Conservation (phyloP, 1,140 invertebrate species). For the Frieseomelitta varia region DNA sequence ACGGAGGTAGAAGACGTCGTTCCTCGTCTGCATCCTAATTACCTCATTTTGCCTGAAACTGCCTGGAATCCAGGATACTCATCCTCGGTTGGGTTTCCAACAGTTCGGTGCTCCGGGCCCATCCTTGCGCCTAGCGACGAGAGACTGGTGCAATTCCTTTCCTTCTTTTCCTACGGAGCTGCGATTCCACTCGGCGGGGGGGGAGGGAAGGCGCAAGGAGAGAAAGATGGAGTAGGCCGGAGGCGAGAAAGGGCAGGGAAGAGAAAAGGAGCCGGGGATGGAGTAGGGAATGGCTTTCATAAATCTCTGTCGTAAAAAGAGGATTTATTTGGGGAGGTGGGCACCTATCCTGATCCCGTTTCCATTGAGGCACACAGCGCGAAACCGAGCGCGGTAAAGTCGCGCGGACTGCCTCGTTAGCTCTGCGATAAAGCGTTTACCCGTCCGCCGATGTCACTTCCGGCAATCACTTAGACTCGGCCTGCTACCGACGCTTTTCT, state of each 20-base stretch:
- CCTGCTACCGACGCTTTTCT: slow-evolving; percentile 24
- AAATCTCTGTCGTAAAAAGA: slow-evolving; percentile 81
- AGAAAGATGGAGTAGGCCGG: slow-evolving; percentile 62
- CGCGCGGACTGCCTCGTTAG: slow-evolving; percentile 76
- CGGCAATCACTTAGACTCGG: slow-evolving; percentile 74
- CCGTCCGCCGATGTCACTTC: slow-evolving; percentile 75
- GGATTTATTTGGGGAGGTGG: slow-evolving; percentile 77
- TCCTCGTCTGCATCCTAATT: slow-evolving; percentile 81
- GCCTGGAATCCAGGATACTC: slow-evolving; percentile 75
- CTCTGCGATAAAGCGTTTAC: slow-evolving; percentile 76
- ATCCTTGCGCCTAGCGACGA: slow-evolving; percentile 46
- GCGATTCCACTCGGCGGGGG: not conserved
- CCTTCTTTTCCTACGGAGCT: not conserved
- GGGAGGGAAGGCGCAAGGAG: slow-evolving; percentile 22
- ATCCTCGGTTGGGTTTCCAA: slow-evolving; percentile 56
- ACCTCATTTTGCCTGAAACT: slow-evolving; percentile 80
- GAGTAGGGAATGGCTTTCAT: slow-evolving; percentile 76
- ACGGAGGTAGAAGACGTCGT: slow-evolving; percentile 45
- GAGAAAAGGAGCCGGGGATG: slow-evolving; percentile 6
- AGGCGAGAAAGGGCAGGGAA: slow-evolving; percentile 34
- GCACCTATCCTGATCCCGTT: slow-evolving; percentile 66
- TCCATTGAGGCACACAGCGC: slow-evolving; percentile 67
- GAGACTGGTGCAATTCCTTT: slow-evolving; percentile 46
- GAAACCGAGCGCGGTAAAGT: slow-evolving; percentile 70
- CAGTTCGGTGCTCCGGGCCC: slow-evolving; percentile 41